phyloP scores from a whole-genome alignment of 2,888 invertebrate species.

The Nowickia ferox region DNA sequence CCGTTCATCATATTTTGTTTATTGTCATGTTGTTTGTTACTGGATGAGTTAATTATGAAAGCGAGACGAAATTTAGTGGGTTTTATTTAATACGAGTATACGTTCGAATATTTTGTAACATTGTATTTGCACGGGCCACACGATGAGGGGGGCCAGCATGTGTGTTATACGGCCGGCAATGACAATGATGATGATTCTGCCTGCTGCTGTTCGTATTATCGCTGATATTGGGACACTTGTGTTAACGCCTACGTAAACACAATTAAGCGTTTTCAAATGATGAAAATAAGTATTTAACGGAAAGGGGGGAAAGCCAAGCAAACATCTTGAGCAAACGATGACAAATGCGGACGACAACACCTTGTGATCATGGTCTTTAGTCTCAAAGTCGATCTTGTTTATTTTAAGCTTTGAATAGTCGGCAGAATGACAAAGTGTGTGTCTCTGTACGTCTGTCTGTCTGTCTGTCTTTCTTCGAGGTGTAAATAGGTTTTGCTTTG shows the following conservation, averaged over 20 bases:
- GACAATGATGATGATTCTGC: constrained; percentile 19
- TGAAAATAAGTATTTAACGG: constrained; percentile 25
- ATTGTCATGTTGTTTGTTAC: constrained; percentile 43
- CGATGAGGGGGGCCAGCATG: constrained; percentile 5
- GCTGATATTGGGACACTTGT: constrained; percentile 68
- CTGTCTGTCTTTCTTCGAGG: constrained; percentile 1
- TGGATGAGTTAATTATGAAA: constrained; percentile 71
- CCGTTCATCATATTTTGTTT: constrained; percentile 54
- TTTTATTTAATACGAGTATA: constrained; percentile 33
- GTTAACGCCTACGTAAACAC: constrained; percentile 72
- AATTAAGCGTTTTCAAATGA: constrained; percentile 58
- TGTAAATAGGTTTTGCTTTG: constrained; percentile 27
- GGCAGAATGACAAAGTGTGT: constrained; percentile 29
- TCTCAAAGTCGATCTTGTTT: constrained; percentile 24
- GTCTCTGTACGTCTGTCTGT: too few species aligned
- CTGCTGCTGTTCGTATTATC: constrained; percentile 23
- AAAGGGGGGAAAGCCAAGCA: constrained; percentile 1
- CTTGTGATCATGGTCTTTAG: constrained; percentile 15
- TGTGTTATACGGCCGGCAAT: constrained; percentile 7
- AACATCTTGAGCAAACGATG: constrained; percentile 35
- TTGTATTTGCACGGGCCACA: constrained; percentile 43
- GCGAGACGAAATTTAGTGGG: constrained; percentile 70
- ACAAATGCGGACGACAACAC: constrained; percentile 66
- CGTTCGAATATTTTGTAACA: neutral
- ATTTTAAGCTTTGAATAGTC: constrained; percentile 33